Evolutionary conservation across 2,113 vertebrate genomes (phyloP).

Genomic region (Zootoca vivipara): DNA sequence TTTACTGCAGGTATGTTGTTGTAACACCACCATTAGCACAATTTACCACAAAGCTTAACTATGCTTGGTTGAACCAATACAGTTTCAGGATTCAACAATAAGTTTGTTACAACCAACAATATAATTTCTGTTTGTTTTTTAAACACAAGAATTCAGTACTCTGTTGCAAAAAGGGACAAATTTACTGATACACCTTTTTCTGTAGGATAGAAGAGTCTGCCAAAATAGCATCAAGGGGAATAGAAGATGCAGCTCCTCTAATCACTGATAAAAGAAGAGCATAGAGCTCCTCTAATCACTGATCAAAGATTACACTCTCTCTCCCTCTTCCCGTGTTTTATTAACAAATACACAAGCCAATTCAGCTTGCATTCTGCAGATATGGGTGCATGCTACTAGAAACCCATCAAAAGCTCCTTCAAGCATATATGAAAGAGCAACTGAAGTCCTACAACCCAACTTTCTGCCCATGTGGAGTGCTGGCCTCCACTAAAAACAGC

Average conservation of each 20-base stretch:
- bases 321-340: not conserved
- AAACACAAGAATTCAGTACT: not conserved
- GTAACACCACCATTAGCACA: not conserved
- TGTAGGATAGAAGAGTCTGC: not conserved
- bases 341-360: not conserved
- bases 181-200: not conserved
- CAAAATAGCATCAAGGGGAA: not conserved
- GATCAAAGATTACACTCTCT: not conserved
- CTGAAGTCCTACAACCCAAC: not conserved
- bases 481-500: not conserved
- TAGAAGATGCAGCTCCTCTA: not conserved
- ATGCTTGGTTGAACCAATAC: not conserved
- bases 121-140: not conserved
- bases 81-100: not conserved
- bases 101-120: not conserved
- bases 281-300: not conserved
- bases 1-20: not conserved
- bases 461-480: not conserved
- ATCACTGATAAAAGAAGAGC: not conserved
- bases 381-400: not conserved
- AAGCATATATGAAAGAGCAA: not conserved
- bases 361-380: not conserved
- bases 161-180: not conserved
- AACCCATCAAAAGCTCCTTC: not conserved
- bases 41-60: not conserved